These are phyloP conservation scores for Athrips mouffetella DNA, from an alignment of 2,888 invertebrate genomes.

Conservation along the genomic window DNA sequence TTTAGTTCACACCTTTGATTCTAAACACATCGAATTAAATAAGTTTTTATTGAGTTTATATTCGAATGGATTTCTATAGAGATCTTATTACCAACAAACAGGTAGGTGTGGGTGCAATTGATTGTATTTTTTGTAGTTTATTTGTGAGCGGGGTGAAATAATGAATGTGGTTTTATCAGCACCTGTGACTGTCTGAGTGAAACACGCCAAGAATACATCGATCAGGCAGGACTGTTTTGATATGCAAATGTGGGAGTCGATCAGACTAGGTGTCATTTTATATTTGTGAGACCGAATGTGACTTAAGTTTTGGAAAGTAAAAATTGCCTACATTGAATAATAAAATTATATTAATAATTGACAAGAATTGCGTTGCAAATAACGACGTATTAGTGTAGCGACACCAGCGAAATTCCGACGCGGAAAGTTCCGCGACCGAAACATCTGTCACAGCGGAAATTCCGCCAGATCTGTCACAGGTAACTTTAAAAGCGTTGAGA, in stretches of 20 bases:
- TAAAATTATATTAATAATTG: no score
- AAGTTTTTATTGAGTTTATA: conserved; percentile 52
- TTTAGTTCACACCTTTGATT: conserved; percentile 47
- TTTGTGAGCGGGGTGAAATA: conserved; percentile 25
- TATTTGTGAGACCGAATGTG: background rate
- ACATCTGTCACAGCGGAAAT: no score
- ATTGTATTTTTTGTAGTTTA: conserved; percentile 44
- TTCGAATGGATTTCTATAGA: conserved; percentile 54
- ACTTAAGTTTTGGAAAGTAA: background rate
- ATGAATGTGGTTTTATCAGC: conserved; percentile 16
- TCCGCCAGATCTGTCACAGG: no score
- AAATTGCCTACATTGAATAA: background rate
- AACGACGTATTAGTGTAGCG: no score
- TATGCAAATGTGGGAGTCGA: conserved; percentile 23
- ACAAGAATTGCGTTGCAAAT: no score
- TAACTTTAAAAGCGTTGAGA: no score
- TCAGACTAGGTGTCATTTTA: conserved; percentile 3
- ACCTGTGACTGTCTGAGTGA: conserved; percentile 16
- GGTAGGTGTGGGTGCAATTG: conserved; percentile 53
- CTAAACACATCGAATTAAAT: conserved; percentile 37
- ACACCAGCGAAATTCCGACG: no score
- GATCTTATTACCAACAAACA: conserved; percentile 55
- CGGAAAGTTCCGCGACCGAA: no score
- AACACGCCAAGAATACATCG: conserved; percentile 14
- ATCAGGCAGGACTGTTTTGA: conserved; percentile 22